Base-by-base conservation (phyloP, 2,797 vertebrate genomes). In the Characodon lateralis region DNA sequence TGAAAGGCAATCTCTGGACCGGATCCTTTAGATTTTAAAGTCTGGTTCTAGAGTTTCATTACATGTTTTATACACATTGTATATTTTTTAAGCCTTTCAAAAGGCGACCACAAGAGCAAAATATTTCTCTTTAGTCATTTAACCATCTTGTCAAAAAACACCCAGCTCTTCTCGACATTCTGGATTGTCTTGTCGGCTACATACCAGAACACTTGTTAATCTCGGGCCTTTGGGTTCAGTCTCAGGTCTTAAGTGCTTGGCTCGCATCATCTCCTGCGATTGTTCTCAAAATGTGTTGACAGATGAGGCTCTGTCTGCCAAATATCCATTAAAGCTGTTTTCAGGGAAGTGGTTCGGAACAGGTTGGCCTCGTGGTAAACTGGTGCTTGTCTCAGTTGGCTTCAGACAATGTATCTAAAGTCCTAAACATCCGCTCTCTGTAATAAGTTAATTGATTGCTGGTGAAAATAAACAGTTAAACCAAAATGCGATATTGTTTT, bases 401-500 rank as follows among this genome's bases (percentile, higher is more conserved):
- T 81, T 92, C 91, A 90, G 78, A 87, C 94, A 92, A 95, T 91
- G 93, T 92, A 93, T 95, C 91, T 95, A 93, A 94, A 94, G 93
- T 92, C 61, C 76, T 78, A 85, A 66, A 78, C 76, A 75, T 87
- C 75, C 65, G 84, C 86, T 87, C 90, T 94, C 90, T 93, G 92
- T 94, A 93, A 89, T 94, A 95, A 94, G 85, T 95, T 96, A 93
- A 96, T 86, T 95, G 96, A 96, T 96, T 94, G 95, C 95, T 92
- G 84, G 91, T 94, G 89, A 88, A 93, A 95, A 94, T 93, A 94
- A 94, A 93, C 84, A 80, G 88, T 92, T 93, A 88, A 90, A 94
- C 81, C 83, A 91, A 92, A 85, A 77, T 22, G 43, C 74, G 58
- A 77, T 63, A 59, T 41, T 83, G 20, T 83, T 85, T 74, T 85